Conservation (phyloP, 2,113 vertebrate genomes). For the Amblyopsis rosae region DNA sequence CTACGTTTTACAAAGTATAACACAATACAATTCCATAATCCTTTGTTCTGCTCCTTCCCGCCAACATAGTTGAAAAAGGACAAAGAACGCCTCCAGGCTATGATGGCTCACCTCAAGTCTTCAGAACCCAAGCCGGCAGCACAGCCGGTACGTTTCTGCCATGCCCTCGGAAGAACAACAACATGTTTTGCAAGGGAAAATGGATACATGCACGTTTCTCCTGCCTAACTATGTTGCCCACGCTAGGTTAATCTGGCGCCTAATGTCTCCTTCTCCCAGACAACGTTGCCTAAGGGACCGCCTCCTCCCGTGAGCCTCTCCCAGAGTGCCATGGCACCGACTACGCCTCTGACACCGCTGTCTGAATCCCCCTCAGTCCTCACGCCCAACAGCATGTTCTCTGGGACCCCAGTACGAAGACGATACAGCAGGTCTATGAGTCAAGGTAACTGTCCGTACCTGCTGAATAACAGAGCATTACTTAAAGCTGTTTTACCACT, state of each 20-base stretch:
- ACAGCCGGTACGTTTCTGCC: constrained; percentile 86
- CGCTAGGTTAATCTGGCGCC: constrained; percentile 89
- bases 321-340: constrained; percentile 94
- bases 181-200: constrained; percentile 23
- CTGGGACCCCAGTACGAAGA: constrained; percentile 88
- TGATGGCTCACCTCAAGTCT: constrained; percentile 99
- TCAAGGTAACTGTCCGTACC: constrained; percentile 81
- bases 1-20: too few species aligned
- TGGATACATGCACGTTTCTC: constrained; percentile 13
- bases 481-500: not conserved
- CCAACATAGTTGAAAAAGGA: constrained; percentile 91
- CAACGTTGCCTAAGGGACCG: constrained; percentile 84
- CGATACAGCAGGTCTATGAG: constrained; percentile 94
- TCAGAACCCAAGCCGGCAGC: constrained; percentile 92
- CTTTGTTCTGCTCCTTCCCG: constrained; percentile 38
- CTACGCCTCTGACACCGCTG: constrained; percentile 89
- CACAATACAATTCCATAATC: not conserved
- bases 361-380: constrained; percentile 90
- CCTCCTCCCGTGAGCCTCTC: constrained; percentile 90
- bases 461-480: not conserved
- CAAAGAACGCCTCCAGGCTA: constrained; percentile 97
- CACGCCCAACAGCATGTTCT: constrained; percentile 91
- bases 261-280: constrained; percentile 88
- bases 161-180: constrained; percentile 35
- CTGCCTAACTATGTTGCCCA: constrained; percentile 12